Evolutionary conservation across 1,140 invertebrate genomes (phyloP).

Genomic region (Zaprionus kolodkinae): DNA sequence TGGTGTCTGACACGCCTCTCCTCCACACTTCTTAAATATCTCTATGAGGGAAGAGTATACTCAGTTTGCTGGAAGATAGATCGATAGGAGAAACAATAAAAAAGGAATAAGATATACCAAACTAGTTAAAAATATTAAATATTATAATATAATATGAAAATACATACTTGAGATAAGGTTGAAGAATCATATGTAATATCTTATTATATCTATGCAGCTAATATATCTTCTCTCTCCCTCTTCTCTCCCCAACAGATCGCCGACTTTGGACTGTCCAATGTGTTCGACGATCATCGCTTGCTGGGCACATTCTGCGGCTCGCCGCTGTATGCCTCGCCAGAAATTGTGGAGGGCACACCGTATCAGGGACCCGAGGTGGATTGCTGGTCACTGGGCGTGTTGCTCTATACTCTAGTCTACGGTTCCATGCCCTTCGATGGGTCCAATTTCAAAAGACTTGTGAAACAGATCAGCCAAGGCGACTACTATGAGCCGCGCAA

Average conservation of each 20-base stretch:
- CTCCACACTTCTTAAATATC: too few species aligned
- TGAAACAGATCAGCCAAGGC: conserved; percentile 98
- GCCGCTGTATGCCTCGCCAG: conserved; percentile 98
- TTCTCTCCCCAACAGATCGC: conserved; percentile 90
- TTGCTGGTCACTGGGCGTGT: conserved; percentile 98
- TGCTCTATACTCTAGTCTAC: conserved; percentile 99
- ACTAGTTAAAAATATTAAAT: too few species aligned
- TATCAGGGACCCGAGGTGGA: conserved; percentile 98
- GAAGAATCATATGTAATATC: too few species aligned
- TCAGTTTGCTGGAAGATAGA: too few species aligned
- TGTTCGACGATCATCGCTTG: conserved; percentile 95
- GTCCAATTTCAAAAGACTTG: conserved; percentile 98
- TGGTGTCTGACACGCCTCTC: too few species aligned
- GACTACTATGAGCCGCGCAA: conserved; percentile 98
- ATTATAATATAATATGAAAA: too few species aligned
- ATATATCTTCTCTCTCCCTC: too few species aligned
- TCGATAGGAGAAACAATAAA: too few species aligned
- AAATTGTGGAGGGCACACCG: conserved; percentile 98
- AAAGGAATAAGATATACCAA: too few species aligned
- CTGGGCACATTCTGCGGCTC: conserved; percentile 98
- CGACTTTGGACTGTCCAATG: conserved; percentile 99
- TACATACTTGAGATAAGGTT: too few species aligned
- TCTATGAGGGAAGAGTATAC: too few species aligned
- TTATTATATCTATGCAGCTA: too few species aligned
- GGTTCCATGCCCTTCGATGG: conserved; percentile 99